Evolutionary conservation across 2,113 vertebrate genomes (phyloP).

Genomic region (Perccottus glenii): DNA sequence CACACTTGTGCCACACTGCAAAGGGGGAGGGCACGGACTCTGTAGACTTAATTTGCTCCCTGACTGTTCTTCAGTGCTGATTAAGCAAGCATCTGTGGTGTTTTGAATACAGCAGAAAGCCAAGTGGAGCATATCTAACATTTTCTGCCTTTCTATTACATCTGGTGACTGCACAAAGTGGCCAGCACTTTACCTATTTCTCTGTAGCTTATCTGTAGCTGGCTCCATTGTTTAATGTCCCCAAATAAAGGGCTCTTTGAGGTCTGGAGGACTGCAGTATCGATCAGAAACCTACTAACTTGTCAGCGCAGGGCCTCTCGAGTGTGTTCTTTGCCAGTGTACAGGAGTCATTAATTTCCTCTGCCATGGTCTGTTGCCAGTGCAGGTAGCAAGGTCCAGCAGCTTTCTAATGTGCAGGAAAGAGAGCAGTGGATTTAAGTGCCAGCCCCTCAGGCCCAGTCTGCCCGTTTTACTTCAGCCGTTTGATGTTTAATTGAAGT

Average conservation of each 20-base stretch:
- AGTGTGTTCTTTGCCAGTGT: slow-evolving; percentile 56
- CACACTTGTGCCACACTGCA: slow-evolving; percentile 56
- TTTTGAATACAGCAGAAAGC: slow-evolving; percentile 66
- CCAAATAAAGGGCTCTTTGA: slow-evolving; percentile 53
- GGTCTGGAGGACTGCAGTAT: slow-evolving; percentile 46
- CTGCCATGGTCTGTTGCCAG: slow-evolving; percentile 37
- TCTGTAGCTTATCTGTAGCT: slow-evolving; percentile 16
- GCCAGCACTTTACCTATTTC: slow-evolving; percentile 51
- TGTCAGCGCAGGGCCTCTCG: slow-evolving; percentile 49
- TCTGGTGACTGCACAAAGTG: slow-evolving; percentile 63
- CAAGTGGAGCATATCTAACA: slow-evolving; percentile 65
- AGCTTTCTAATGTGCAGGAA: slow-evolving; percentile 42
- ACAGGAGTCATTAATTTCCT: slow-evolving; percentile 66
- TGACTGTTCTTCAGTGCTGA: slow-evolving; percentile 73
- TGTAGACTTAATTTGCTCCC: slow-evolving; percentile 74
- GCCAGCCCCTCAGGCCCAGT: slow-evolving; percentile 58
- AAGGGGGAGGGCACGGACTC: slow-evolving; percentile 62
- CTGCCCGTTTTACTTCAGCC: slow-evolving; percentile 68
- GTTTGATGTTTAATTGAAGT: slow-evolving; percentile 79
- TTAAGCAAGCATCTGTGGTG: slow-evolving; percentile 74
- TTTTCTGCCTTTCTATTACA: slow-evolving; percentile 47
- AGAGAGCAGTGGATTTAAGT: slow-evolving; percentile 57
- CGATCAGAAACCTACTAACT: slow-evolving; percentile 53
- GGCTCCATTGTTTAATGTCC: slow-evolving; percentile 49
- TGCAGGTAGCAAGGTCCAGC: slow-evolving; percentile 38